Conservation (phyloP, 2,888 invertebrate genomes). For the Imbricaverruca yamaguchii region DNA sequence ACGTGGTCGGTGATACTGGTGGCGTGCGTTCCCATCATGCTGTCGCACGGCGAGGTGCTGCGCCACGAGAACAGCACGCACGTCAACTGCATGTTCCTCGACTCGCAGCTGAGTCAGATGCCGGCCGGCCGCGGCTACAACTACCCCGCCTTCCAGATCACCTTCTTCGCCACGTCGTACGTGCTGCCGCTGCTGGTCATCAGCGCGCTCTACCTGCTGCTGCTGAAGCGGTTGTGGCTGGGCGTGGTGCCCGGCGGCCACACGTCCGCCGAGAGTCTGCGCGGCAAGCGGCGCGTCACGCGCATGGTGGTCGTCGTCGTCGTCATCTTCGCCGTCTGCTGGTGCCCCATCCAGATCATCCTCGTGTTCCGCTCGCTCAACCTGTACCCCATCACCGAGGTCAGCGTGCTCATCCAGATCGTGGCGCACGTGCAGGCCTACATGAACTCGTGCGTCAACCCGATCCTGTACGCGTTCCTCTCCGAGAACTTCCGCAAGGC, state of each 20-base stretch:
- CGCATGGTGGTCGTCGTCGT: conserved; percentile 86
- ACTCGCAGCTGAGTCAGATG: conserved; percentile 8
- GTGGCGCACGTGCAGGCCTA: conserved; percentile 76
- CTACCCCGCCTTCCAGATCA: conserved; percentile 50
- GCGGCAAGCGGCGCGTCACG: conserved; percentile 81
- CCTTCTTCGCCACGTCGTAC: conserved; percentile 81
- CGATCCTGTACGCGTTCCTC: conserved; percentile 86
- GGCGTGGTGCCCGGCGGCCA: conserved; percentile 57
- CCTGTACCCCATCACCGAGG: conserved; percentile 55
- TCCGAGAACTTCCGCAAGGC: conserved; percentile 71
- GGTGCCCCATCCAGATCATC: conserved; percentile 86
- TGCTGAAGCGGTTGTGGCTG: conserved; percentile 80
- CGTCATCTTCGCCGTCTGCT: conserved; percentile 84
- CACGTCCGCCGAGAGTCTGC: conserved; percentile 69
- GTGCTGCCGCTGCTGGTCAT: conserved; percentile 78
- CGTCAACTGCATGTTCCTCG: conserved; percentile 20
- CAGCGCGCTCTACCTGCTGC: conserved; percentile 76
- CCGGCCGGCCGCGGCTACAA: not conserved
- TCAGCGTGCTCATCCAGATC: conserved; percentile 64
- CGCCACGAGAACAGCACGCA: conserved; percentile 22
- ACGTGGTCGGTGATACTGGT: conserved; percentile 74
- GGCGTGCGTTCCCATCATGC: conserved; percentile 66
- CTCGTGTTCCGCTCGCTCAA: conserved; percentile 67
- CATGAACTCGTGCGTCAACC: conserved; percentile 91
- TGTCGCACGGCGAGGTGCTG: conserved; percentile 64